phyloP scores from a whole-genome alignment of 2,888 invertebrate species.

The Eupithecia subfuscata region DNA sequence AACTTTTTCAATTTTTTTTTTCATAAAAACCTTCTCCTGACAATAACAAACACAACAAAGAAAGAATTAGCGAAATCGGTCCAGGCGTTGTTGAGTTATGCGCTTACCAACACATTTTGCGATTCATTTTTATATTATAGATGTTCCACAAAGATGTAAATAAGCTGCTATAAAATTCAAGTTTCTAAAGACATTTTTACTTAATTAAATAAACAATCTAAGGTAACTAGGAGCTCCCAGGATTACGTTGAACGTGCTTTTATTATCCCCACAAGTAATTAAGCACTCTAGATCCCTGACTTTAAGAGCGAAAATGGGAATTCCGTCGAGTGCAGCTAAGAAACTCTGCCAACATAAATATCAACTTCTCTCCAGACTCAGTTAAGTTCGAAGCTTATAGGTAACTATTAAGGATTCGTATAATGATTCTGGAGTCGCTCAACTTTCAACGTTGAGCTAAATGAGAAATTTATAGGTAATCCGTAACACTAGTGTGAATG shows the following conservation, averaged over 20 bases:
- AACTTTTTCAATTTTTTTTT: no score
- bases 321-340: constrained; percentile 37
- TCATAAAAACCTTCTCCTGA: no score
- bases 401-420: constrained; percentile 44
- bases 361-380: constrained; percentile 40
- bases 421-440: constrained; percentile 42
- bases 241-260: constrained; percentile 28
- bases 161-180: neutral
- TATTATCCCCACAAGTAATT: constrained; percentile 28
- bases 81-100: no score
- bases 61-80: no score
- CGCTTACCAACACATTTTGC: no score
- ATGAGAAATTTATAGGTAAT: constrained; percentile 22
- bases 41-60: no score
- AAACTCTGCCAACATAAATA: constrained; percentile 46
- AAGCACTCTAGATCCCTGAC: constrained; percentile 22
- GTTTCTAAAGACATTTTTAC: constrained; percentile 20
- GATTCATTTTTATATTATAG: no score
- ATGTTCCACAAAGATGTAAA: neutral
- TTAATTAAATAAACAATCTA: constrained; percentile 30
- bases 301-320: constrained; percentile 29
- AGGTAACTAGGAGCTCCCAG: constrained; percentile 24
- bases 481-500: no score
- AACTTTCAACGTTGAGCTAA: constrained; percentile 38
- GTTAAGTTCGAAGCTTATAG: constrained; percentile 45